phyloP scores from a whole-genome alignment of 2,888 invertebrate species.

The Philaethria dido region DNA sequence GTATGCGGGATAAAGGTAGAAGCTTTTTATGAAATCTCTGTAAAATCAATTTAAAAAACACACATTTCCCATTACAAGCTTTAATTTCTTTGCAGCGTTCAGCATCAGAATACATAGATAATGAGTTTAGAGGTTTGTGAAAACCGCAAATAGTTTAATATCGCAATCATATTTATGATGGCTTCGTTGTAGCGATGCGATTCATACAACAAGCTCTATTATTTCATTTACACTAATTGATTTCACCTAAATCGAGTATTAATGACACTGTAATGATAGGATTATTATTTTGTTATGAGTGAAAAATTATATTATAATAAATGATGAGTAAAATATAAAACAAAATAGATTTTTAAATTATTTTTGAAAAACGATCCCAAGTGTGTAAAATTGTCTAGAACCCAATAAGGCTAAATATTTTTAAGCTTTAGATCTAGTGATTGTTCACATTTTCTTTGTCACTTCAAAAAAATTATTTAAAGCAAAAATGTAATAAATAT shows the following conservation, averaged over 20 bases:
- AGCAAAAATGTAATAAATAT: too few relatives aligned
- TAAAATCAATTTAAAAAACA: neutral
- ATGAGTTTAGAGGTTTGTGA: neutral
- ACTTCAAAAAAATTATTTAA: too few relatives aligned
- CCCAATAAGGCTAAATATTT: too few relatives aligned
- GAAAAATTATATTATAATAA: neutral
- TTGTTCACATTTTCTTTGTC: too few relatives aligned
- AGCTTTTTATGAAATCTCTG: neutral
- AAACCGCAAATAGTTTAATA: constrained; percentile 20
- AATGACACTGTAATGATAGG: neutral
- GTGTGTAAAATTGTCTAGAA: too few relatives aligned
- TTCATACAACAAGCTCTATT: constrained; percentile 6
- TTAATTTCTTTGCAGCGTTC: neutral
- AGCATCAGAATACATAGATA: neutral
- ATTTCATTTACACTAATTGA: constrained; percentile 4
- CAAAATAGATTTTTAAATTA: too few relatives aligned
- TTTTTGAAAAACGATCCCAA: too few relatives aligned
- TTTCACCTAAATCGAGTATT: neutral
- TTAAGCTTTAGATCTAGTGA: too few relatives aligned
- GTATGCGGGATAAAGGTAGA: too few relatives aligned
- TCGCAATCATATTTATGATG: constrained; percentile 10
- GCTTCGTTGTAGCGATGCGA: neutral
- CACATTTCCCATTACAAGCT: neutral
- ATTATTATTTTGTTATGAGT: neutral
- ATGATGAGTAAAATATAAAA: too few relatives aligned